Base-by-base conservation (phyloP, 2,113 vertebrate genomes). In the Dasyornis broadbenti region DNA sequence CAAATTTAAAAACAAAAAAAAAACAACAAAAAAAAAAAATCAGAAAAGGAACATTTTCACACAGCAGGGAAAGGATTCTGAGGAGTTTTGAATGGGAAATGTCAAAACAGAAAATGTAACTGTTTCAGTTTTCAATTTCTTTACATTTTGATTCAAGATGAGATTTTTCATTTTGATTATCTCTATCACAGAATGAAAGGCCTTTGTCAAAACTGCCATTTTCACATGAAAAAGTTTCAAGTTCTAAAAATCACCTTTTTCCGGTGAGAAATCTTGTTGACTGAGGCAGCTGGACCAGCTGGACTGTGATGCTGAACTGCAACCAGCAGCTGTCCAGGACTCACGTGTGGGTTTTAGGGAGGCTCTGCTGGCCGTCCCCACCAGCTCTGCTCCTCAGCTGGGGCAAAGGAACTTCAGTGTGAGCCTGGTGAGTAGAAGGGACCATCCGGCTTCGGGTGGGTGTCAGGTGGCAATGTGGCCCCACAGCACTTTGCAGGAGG, bases 81-180 rank as follows among this genome's bases (percentile, higher is more conserved):
- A 96, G 90, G 72, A 94, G 93, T 96, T 96, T 96, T 90, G 86
- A 94, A 96, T 97, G 94, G 94, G 95, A 96, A 95, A 93, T 94
- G 93, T 94, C 94, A 96, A 95, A 97, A 96, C 94, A 96, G 85
- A 92, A 93, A 96, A 72, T 88, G 69, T 96, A 93, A 90, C 93
- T 89, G 93, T 96, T 95, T 96, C 88, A 71, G 84, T 94, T 95
- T 94, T 92, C 90, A 84, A 44, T 90, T 95, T 90, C 82, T 94
- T 92, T 93, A 96, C 61, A 79, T 87, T 95, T 93, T 73, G 66
- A 90, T 93, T 95, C 64, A 80, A 83, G 80, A 96, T 56, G 79
- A 93, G 93, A 82, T 94, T 90, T 96, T 90, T 95, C 85, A 82
- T 96, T 96, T 96, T 96, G 94, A 96, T 95, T 95, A 90, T 90